A percentile compares a stretch with the other conserved stretches of the same genome.
These are phyloP conservation scores for Puma concolor DNA, from an alignment of 2,113 vertebrate genomes.

Conservation along the genomic window DNA sequence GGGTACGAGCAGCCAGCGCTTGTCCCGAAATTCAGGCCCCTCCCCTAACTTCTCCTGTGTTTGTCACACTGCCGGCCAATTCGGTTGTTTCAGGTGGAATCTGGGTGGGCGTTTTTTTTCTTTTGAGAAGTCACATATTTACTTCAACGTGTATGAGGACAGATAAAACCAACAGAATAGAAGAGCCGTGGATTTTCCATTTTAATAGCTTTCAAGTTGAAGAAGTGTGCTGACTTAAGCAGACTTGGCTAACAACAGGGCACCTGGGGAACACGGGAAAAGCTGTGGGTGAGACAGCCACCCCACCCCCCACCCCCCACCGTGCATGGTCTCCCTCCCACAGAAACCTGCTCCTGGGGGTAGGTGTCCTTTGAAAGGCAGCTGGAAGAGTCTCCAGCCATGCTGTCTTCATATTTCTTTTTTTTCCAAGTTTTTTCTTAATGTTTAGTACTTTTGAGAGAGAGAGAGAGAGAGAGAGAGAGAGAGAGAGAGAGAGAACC, in stretches of 20 bases:
- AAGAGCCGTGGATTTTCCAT: neutral
- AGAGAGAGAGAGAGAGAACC: too few relatives aligned
- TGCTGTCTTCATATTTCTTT: neutral
- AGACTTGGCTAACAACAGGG: neutral
- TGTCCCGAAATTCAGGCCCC: neutral
- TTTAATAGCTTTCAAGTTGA: neutral
- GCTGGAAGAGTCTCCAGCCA: neutral
- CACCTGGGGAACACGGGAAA: neutral
- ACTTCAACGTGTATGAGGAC: neutral
- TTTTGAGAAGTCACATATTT: neutral
- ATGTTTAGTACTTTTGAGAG: too few relatives aligned
- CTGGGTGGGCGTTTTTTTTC: neutral
- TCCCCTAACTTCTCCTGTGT: neutral
- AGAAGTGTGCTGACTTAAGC: fast-evolving
- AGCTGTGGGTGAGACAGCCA: neutral
- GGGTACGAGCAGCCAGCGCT: fast-evolving
- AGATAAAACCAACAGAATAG: neutral
- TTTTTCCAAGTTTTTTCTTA: too few relatives aligned
- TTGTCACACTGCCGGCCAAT: neutral
- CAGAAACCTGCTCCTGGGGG: neutral
- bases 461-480: too few relatives aligned
- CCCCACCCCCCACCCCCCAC: neutral
- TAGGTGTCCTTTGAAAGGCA: neutral
- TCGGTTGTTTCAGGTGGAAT: neutral
- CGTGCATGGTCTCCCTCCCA: neutral